These are phyloP conservation scores for Megamerina dolium DNA, from an alignment of 2,888 invertebrate species.

Conservation along the genomic window DNA sequence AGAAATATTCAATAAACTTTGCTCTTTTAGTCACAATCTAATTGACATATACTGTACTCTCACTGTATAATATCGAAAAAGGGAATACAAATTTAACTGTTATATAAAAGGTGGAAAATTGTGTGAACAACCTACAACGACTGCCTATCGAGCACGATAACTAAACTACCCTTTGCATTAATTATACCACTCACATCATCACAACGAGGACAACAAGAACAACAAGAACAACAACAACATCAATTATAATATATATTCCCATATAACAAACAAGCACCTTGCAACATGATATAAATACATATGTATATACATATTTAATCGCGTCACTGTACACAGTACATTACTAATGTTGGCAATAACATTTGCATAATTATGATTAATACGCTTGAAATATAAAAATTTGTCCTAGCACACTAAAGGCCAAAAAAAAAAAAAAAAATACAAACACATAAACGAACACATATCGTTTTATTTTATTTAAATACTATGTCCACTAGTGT, in stretches of 20 bases:
- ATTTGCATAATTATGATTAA: slow-evolving; percentile 44
- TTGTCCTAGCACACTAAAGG: neutral
- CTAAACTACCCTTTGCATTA: neutral
- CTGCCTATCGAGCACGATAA: neutral
- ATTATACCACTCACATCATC: neutral
- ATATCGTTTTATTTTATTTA: too few relatives aligned
- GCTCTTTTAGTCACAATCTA: too few relatives aligned
- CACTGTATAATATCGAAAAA: slow-evolving; percentile 3
- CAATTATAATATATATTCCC: neutral
- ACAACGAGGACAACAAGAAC: neutral
- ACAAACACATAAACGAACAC: too few relatives aligned
- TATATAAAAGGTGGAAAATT: slow-evolving; percentile 42
- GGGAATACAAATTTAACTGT: slow-evolving; percentile 17
- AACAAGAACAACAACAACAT: neutral
- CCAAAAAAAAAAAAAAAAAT: too few relatives aligned
- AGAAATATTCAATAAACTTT: too few relatives aligned
- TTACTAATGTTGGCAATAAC: slow-evolving; percentile 6
- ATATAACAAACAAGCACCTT: neutral
- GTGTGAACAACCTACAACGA: slow-evolving; percentile 34
- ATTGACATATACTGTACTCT: slow-evolving; percentile 6
- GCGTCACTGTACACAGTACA: slow-evolving; percentile 1
- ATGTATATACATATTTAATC: neutral
- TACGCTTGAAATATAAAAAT: slow-evolving; percentile 15
- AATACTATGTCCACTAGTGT: neutral
- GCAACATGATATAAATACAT: slow-evolving; percentile 1